Conservation (phyloP, 2,113 vertebrate genomes). For the Cyanoderma ruficeps region DNA sequence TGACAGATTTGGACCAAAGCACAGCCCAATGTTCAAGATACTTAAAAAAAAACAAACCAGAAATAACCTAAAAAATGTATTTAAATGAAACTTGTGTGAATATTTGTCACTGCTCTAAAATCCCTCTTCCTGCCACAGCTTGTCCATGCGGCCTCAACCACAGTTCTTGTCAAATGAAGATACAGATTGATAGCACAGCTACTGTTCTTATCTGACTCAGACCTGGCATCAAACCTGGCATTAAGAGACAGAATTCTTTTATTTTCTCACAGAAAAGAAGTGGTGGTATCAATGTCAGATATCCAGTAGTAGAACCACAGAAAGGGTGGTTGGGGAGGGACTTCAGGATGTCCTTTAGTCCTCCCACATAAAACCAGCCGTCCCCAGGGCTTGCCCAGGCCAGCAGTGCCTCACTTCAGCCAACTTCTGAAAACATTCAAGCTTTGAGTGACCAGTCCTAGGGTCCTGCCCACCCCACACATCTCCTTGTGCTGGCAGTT, state of each 20-base stretch:
- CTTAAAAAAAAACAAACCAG: neutral
- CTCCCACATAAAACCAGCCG: neutral
- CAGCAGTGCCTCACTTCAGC: neutral
- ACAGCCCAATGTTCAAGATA: neutral
- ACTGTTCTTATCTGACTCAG: neutral
- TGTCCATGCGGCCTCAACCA: neutral
- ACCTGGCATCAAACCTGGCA: neutral
- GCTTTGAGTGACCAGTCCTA: neutral
- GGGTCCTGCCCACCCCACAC: neutral
- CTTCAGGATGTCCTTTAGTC: neutral
- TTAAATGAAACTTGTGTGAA: neutral
- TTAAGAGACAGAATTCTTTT: neutral
- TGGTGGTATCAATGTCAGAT: neutral
- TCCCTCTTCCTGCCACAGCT: neutral
- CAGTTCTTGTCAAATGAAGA: neutral
- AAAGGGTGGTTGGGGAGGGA: neutral
- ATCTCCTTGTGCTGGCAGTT: neutral
- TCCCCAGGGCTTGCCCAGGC: neutral
- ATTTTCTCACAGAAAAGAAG: slow-evolving; percentile 9
- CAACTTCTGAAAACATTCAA: neutral
- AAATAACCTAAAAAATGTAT: neutral
- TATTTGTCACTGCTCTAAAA: neutral
- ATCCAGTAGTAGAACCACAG: neutral
- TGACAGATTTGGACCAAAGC: slow-evolving; percentile 9
- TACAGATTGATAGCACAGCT: neutral